Evolutionary conservation across 2,113 vertebrate genomes (phyloP), one percentile per base, ranked within the genome.

Genomic region (Oryzias javanicus): DNA sequence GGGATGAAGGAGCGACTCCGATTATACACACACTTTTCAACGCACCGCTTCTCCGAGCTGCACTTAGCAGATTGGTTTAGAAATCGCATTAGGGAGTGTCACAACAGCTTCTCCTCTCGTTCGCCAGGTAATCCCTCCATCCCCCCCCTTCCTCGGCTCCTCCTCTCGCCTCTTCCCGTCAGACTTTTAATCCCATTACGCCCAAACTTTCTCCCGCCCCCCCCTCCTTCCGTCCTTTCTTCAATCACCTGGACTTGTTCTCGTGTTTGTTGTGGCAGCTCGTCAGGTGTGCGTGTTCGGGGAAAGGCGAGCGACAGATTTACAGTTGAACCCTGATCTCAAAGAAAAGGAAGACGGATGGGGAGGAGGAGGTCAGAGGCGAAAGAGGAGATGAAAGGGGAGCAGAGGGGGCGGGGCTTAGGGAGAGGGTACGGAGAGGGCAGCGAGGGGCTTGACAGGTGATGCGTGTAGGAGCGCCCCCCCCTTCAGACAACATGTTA

Each of bases 31-130:
- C 72, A 67, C 80, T 63, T 67, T n/a, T 58, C 61, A 70, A 53
- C 78, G 67, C 57, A 59, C 66, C 3, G 7, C 6, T 58, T 69
- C 74, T 80, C 75, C 49, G 68, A 67, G 76, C 70, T 84, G 88
- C 88, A 89, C 88, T 89, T 89, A 89, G 86, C 84, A 79, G 88
- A 89, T 89, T 89, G 88, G 75, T 82, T 85, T 85, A 81, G 80
- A 86, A 89, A 89, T 88, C 77, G 27, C 84, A 89, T 89, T 88
- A 88, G 83, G 68, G 73, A 79, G 82, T 72, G 82, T 88, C 62
- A 85, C 82, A 78, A 71, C 78, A 78, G 73, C 87, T 82, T 74
- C 61, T 64, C 72, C 75, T 77, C 77, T 84, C 73, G 66, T 82
- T 81, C 82, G 66, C 78, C 84, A 74, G 86, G 81, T 85, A 78